Evolutionary conservation across 2,888 invertebrate species (phyloP), one percentile per base, ranked within the genome.

Genomic region (Erebia palarica): DNA sequence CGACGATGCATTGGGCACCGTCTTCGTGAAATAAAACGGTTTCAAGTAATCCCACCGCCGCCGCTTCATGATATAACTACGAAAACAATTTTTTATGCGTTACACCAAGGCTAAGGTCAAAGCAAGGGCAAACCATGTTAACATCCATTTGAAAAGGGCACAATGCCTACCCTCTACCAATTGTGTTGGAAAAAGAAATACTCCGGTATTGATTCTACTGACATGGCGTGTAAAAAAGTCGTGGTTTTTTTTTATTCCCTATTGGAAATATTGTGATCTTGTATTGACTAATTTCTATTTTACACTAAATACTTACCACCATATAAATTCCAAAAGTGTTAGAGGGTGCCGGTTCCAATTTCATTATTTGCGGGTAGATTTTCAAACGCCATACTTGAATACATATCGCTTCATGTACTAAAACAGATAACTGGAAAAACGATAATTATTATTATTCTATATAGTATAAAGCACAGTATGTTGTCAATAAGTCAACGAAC

Each of bases 321-420:
- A 97, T 96, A 79, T 97, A 97, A 61, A 96, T 93, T 13, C 97
- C 94, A 81, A 97, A 97, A 5, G 96, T 96, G 75, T 95, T 96
- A 59, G 93, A 86, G 0, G 96, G 96, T 65, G 95, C 94, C 0
- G 95, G 94, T 78, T 95, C 94, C 16, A 95, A 83, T 80, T 96
- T 95, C 44, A 97, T 82, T n/a, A 98, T 91, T 82, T 96, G 94
- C 0, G 97, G 96, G 78, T 97, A 95, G 27, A 98, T 94, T 82
- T 97, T 96, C 71, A 96, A 93, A 77, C 97, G 97, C 98, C 98
- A 98, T 51, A 98, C 92, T 83, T 96, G 96, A 63, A 97, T 95
- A 78, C 96, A 95, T 78, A 97, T 96, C 0, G 97, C 96, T 93
- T 98, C 98, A 79, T 97, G 95, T 44, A 98, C 95, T 53, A 98